These are phyloP conservation scores for Neolamprologus fasciatus DNA, from an alignment of 2,113 vertebrate genomes.

Conservation along the genomic window DNA sequence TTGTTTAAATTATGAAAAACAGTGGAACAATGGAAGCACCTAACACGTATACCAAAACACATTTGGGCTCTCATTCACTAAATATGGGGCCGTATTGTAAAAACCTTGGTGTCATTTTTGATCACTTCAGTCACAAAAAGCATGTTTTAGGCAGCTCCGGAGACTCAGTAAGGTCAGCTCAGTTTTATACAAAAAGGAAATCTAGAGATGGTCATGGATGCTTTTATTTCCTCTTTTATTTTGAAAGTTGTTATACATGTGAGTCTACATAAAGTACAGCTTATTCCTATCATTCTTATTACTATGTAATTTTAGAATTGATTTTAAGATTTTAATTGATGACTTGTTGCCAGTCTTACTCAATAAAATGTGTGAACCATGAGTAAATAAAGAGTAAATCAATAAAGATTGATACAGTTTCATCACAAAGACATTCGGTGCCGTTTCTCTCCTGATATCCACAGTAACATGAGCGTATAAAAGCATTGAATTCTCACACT, in stretches of 20 bases:
- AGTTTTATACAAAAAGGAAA: background rate
- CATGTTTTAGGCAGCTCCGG: fast-evolving
- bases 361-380: background rate
- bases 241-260: background rate
- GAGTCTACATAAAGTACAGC: background rate
- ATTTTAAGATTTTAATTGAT: background rate
- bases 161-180: background rate
- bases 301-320: background rate
- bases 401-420: background rate
- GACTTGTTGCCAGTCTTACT: background rate
- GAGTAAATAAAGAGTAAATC: background rate
- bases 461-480: background rate
- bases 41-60: background rate
- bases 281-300: background rate
- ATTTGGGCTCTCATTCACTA: background rate
- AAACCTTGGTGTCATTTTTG: background rate
- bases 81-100: background rate
- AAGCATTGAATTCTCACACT: background rate
- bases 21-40: background rate
- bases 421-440: background rate
- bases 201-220: background rate
- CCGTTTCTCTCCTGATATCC: background rate
- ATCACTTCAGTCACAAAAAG: background rate
- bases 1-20: background rate
- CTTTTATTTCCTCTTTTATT: background rate